These are phyloP conservation scores for Notospermus geniculatus DNA, from an alignment of 1,140 invertebrate species.

Conservation along the genomic window DNA sequence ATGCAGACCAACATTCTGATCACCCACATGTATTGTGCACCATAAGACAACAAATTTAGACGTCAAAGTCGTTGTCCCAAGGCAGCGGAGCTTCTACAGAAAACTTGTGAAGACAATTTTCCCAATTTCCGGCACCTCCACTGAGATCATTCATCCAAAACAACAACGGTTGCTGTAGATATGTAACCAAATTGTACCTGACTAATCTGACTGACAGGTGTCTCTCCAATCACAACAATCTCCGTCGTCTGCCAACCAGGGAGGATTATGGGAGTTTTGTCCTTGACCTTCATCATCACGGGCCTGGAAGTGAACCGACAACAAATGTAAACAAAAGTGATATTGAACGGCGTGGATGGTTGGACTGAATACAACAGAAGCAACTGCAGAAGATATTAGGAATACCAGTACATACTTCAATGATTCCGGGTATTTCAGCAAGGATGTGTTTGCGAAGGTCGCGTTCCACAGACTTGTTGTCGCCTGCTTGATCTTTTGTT, in stretches of 20 bases:
- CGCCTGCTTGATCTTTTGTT: constrained; percentile 39
- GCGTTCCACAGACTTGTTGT: constrained; percentile 41
- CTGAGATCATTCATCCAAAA: too few species aligned
- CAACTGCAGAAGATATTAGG: too few species aligned
- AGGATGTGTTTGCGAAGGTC: constrained; percentile 34
- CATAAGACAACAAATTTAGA: background rate
- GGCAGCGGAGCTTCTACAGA: too few species aligned
- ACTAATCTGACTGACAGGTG: constrained; percentile 44
- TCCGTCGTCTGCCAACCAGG: constrained; percentile 36
- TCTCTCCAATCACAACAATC: constrained; percentile 37
- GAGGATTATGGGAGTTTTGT: constrained; percentile 34
- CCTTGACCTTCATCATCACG: constrained; percentile 36
- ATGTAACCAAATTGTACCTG: too few species aligned
- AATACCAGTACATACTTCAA: constrained; percentile 37
- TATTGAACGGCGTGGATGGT: too few species aligned
- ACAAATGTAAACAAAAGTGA: too few species aligned
- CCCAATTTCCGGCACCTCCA: too few species aligned
- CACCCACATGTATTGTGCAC: background rate
- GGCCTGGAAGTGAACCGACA: constrained; percentile 25
- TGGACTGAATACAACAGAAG: too few species aligned
- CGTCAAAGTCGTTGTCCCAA: too few species aligned
- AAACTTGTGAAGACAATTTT: too few species aligned
- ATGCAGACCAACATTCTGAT: constrained; percentile 2
- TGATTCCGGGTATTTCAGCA: constrained; percentile 37
- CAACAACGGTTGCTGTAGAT: too few species aligned